These are phyloP conservation scores for Sebastes fasciatus DNA, from an alignment of 2,113 vertebrate genomes.

Conservation along the genomic window DNA sequence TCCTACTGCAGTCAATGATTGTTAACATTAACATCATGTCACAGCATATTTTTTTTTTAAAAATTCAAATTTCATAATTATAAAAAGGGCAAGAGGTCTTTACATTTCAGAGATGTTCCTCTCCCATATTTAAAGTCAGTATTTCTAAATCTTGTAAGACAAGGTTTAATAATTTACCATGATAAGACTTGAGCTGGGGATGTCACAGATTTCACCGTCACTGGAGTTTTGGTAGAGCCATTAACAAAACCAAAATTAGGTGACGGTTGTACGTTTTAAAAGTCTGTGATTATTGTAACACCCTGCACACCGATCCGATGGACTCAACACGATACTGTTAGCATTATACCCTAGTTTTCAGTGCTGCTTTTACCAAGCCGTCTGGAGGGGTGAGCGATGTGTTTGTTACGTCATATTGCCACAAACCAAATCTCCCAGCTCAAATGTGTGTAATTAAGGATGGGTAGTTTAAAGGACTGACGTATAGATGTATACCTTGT, in stretches of 20 bases:
- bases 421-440: conserved; percentile 61
- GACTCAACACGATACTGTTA: not conserved
- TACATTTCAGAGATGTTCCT: conserved; percentile 19
- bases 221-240: conserved; percentile 15
- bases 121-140: conserved; percentile 46
- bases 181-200: conserved; percentile 17
- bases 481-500: conserved; percentile 82
- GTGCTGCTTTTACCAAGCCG: conserved; percentile 20
- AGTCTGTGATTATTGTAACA: not conserved
- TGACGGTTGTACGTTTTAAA: conserved; percentile 1
- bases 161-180: conserved; percentile 42
- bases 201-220: conserved; percentile 4
- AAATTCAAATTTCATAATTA: not conserved
- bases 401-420: conserved; percentile 25
- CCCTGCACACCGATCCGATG: conserved; percentile 15
- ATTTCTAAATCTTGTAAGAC: conserved; percentile 39
- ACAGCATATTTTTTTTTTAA: not conserved
- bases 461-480: conserved; percentile 63
- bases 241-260: conserved; percentile 16
- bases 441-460: conserved; percentile 53
- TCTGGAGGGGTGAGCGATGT: conserved; percentile 21
- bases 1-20: conserved; percentile 32
- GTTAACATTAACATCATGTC: conserved; percentile 41
- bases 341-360: conserved; percentile 8
- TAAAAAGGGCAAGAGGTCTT: conserved; percentile 15